These are phyloP conservation scores for Hippopotamyrus pictus DNA, from an alignment of 2,797 vertebrate species.

Conservation along the genomic window DNA sequence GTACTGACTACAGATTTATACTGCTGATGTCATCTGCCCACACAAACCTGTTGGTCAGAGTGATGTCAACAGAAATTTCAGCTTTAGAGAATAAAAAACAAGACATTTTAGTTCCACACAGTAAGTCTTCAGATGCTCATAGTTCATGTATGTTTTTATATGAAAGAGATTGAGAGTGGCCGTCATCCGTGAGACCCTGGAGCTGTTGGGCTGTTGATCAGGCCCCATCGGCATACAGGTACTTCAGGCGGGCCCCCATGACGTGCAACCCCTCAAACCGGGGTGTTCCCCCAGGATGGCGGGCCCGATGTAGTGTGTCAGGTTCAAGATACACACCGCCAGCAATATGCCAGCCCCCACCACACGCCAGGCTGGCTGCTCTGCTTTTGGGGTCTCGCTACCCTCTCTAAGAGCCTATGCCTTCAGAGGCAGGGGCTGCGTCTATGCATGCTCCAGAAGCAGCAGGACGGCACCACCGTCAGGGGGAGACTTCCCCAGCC, in stretches of 20 bases:
- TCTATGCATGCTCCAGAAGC: not conserved
- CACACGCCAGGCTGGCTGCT: not conserved
- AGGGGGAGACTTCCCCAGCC: not conserved
- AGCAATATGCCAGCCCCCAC: not conserved
- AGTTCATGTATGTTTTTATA: not conserved
- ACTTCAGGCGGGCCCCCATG: not conserved
- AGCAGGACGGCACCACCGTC: constrained; percentile 7
- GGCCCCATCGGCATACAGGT: not conserved
- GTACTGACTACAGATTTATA: not conserved
- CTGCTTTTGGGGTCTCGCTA: not conserved
- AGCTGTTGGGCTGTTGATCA: not conserved
- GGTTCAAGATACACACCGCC: not conserved
- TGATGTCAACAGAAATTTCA: not conserved
- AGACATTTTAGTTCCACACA: not conserved
- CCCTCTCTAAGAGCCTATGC: not conserved
- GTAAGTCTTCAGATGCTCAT: not conserved
- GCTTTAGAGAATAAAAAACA: not conserved
- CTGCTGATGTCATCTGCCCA: not conserved
- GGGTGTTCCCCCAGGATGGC: not conserved
- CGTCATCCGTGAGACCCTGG: not conserved
- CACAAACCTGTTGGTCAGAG: not conserved
- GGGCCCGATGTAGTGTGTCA: not conserved
- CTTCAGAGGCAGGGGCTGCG: not conserved
- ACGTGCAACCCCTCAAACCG: not conserved
- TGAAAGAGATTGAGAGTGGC: not conserved